Conservation (phyloP, 37 sponge, comb jelly and placozoan species). For the Tethya wilhelma region DNA sequence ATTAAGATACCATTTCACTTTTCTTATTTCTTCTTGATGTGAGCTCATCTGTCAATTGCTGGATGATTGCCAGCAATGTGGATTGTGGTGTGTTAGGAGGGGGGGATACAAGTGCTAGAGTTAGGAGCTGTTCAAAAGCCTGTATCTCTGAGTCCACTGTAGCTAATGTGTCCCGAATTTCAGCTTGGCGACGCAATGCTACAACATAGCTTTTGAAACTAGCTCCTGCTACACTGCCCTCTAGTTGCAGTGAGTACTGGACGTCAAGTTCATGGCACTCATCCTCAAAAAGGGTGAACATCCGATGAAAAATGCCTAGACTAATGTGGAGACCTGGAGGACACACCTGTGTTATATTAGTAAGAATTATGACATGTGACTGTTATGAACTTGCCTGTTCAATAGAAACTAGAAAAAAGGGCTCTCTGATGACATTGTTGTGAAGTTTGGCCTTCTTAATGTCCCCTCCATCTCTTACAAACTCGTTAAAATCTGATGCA, state of each 20-base stretch:
- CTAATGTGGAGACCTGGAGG: conserved; percentile 55
- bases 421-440: conserved; percentile 40
- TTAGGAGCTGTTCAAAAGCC: background rate
- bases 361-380: background rate
- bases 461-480: conserved; percentile 7
- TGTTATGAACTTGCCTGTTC: conserved; percentile 7
- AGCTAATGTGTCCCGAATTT: background rate
- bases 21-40: background rate
- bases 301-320: conserved; percentile 39
- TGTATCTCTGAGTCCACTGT: background rate
- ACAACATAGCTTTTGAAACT: background rate
- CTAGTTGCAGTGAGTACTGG: background rate
- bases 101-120: background rate
- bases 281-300: conserved; percentile 32
- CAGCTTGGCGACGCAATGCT: background rate
- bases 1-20: background rate
- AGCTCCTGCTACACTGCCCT: background rate
- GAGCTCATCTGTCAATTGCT: background rate
- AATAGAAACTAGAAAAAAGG: conserved; percentile 11
- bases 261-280: conserved; percentile 41
- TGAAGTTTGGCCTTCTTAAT: conserved; percentile 25
- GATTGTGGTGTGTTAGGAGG: background rate
- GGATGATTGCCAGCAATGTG: background rate
- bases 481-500: background rate
- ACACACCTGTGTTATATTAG: conserved; percentile 20